Percentiles rank a stretch among this genome's conserved stretches.
phyloP scores from a whole-genome alignment of 2,113 vertebrate species.

The Crotophaga sulcirostris region DNA sequence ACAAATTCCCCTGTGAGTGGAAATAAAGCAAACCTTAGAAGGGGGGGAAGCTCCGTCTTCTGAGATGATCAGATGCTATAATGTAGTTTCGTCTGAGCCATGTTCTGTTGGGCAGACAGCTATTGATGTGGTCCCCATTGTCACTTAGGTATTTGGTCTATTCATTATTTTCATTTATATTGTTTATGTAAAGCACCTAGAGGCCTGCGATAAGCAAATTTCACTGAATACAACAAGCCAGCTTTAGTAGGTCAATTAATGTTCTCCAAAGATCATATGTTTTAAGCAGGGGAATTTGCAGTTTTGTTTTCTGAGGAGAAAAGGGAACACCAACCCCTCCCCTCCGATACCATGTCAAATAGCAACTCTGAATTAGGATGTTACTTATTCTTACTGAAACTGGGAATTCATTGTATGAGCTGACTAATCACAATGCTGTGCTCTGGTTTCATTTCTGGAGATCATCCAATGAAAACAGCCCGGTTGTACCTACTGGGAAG shows the following conservation, averaged over 20 bases:
- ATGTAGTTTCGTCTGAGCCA: neutral
- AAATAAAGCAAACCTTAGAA: slow-evolving; percentile 31
- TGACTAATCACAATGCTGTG: slow-evolving; percentile 60
- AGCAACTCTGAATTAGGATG: slow-evolving; percentile 45
- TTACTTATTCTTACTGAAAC: slow-evolving; percentile 61
- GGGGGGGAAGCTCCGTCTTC: neutral
- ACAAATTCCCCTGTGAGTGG: slow-evolving; percentile 40
- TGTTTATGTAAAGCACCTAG: slow-evolving; percentile 65
- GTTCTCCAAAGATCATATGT: slow-evolving; percentile 57
- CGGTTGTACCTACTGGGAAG: slow-evolving; percentile 61
- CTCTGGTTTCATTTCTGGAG: slow-evolving; percentile 65
- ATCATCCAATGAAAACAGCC: slow-evolving; percentile 54
- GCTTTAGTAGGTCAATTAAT: slow-evolving; percentile 69
- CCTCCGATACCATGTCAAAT: slow-evolving; percentile 6
- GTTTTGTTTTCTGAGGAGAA: slow-evolving; percentile 45
- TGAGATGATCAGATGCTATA: slow-evolving; percentile 25
- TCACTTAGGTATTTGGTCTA: slow-evolving; percentile 66
- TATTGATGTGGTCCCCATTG: slow-evolving; percentile 61
- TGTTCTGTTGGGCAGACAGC: slow-evolving; percentile 38
- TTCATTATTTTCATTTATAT: slow-evolving; percentile 67
- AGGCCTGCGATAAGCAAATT: slow-evolving; percentile 67
- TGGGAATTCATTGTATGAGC: slow-evolving; percentile 43
- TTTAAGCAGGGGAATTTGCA: slow-evolving; percentile 34
- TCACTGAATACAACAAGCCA: slow-evolving; percentile 55
- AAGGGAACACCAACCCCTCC: slow-evolving; percentile 25